Conservation (phyloP, 2,888 invertebrate species). For the Fragum whitleyi region DNA sequence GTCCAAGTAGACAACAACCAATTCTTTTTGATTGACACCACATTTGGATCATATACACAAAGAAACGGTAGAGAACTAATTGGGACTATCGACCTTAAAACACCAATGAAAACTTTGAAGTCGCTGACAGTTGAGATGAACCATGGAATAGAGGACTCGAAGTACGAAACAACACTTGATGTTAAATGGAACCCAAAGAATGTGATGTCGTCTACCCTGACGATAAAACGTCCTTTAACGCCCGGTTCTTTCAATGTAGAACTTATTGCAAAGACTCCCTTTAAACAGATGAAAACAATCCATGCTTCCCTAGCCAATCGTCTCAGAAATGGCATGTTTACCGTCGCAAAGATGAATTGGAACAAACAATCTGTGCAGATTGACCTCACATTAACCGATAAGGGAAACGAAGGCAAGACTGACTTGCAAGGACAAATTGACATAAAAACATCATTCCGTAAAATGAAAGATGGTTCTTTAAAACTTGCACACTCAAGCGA, state of each 20-base stretch:
- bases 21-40: conserved; percentile 61
- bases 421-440: conserved; percentile 66
- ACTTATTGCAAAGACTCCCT: conserved; percentile 69
- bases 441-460: conserved; percentile 65
- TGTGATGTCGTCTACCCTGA: conserved; percentile 65
- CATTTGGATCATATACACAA: conserved; percentile 40
- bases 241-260: conserved; percentile 60
- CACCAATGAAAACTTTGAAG: conserved; percentile 55
- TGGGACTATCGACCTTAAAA: conserved; percentile 56
- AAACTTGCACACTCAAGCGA: conserved; percentile 61
- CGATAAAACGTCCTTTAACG: conserved; percentile 68
- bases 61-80: conserved; percentile 39
- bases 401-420: conserved; percentile 37
- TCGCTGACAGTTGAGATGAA: conserved; percentile 50
- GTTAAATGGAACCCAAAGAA: conserved; percentile 67
- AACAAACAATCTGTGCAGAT: conserved; percentile 62
- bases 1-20: conserved; percentile 60
- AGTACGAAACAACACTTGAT: conserved; percentile 62
- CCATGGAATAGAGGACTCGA: conserved; percentile 51
- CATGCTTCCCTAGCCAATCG: conserved; percentile 63
- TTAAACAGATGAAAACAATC: conserved; percentile 61
- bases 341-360: conserved; percentile 58
- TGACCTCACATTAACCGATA: conserved; percentile 64
- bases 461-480: conserved; percentile 46
- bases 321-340: conserved; percentile 47